Base-by-base conservation (phyloP, 92 coral and sea anemone species). In the Nematostella vectensis region DNA sequence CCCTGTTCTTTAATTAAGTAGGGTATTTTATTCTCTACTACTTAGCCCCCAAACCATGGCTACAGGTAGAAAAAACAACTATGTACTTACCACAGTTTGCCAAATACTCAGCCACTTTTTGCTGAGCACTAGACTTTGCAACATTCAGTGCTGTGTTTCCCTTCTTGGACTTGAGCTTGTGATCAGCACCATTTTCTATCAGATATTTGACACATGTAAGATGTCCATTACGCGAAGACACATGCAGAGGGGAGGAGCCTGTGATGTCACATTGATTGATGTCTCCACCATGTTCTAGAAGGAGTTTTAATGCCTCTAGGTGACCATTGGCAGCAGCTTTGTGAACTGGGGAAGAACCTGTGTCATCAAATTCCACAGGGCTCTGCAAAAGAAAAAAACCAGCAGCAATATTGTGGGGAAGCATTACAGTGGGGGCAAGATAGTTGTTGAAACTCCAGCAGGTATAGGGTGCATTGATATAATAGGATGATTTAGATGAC, bases 321-420 rank as follows among this genome's bases (percentile, higher is more conserved):
- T 85, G 95, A 11, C 95, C 95, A 71, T 85, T 85, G 13, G 95
- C 88, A 22, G 95, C 79, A 11, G 95, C 95, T 64, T 85, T 85
- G 57, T 85, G 95, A 3, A 85, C 71, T 26, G 95, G 87, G 56
- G 95, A 79, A 21, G 95, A 66, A 24, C 95, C 95, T 4, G 75
- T 70, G 42, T 80, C 95, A 45, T 85, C 95, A 47, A 66, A 50
- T 40, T 71, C 80, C 26, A 54, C 49, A 31, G 95, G 73, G 44
- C 79, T 75, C 95, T 85, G 53, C 24, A 27, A 39, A 57, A 18
- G 39, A 55, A 6, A 31, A n/a, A n/a, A n/a, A n/a, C n/a, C n/a
- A 6, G 1, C 16, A 20, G 17, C 18, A 29, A 20, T 2, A 1
- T 43, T 23, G 26, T 12, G 42, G 42, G 15, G 42, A 36, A 36